Conservation (phyloP, 2,113 vertebrate species). For the Mustelus asterias region DNA sequence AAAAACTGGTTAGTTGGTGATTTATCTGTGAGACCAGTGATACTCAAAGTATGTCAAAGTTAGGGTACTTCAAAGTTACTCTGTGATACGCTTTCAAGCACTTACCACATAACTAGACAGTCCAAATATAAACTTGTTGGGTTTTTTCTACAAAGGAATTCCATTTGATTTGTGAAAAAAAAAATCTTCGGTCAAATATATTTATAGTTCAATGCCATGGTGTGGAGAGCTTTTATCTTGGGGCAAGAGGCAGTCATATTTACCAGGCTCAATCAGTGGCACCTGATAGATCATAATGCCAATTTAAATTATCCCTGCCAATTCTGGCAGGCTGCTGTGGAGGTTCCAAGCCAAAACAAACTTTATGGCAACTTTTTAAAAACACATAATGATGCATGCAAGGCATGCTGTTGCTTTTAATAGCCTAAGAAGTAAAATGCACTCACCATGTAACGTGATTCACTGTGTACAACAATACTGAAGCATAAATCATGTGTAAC, state of each 20-base stretch:
- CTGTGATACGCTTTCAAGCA: not conserved
- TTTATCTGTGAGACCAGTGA: not conserved
- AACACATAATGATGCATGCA: not conserved
- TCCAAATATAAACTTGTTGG: not conserved
- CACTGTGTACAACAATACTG: not conserved
- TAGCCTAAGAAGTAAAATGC: not conserved
- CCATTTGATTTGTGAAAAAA: not conserved
- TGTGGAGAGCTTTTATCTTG: not conserved
- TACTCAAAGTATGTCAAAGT: not conserved
- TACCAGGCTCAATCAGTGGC: not conserved
- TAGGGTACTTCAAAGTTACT: not conserved
- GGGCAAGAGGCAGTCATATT: not conserved
- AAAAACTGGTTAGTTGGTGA: not conserved
- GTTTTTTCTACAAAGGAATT: not conserved
- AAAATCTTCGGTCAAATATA: not conserved
- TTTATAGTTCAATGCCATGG: not conserved
- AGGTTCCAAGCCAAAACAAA: not conserved
- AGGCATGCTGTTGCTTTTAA: not conserved
- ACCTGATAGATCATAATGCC: not conserved
- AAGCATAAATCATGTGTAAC: not conserved
- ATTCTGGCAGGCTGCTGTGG: not conserved
- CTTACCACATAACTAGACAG: not conserved
- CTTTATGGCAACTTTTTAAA: not conserved
- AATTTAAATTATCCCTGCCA: not conserved
- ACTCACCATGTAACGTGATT: not conserved